These are phyloP conservation scores for Drosophila seclusa DNA, from an alignment of 2,888 invertebrate species.

Conservation along the genomic window DNA sequence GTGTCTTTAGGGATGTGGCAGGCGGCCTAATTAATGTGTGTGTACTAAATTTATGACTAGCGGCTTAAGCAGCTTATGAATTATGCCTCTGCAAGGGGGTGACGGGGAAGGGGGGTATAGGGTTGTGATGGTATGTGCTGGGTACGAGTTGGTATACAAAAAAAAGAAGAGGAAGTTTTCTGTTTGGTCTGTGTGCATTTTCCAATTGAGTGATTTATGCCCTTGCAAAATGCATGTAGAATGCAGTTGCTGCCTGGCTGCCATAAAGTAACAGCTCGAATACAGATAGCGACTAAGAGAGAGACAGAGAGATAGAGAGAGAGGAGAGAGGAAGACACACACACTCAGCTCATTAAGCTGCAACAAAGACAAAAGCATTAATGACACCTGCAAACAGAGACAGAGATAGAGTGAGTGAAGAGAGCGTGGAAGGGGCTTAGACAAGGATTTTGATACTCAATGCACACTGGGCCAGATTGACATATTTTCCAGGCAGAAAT, in stretches of 20 bases:
- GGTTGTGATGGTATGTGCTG: not conserved
- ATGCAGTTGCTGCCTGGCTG: conserved; percentile 18
- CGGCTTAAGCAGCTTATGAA: conserved; percentile 78
- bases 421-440: not conserved
- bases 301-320: not conserved
- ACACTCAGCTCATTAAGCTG: conserved; percentile 36
- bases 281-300: not conserved
- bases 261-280: conserved; percentile 29
- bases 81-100: conserved; percentile 50
- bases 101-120: not conserved
- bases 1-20: conserved; percentile 48
- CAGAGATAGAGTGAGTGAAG: not conserved
- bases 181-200: conserved; percentile 53
- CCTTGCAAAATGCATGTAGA: conserved; percentile 65
- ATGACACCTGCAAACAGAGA: conserved; percentile 2
- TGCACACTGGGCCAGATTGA: not conserved
- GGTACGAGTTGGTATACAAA: not conserved
- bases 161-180: conserved; percentile 1
- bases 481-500: not conserved
- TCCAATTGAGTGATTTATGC: conserved; percentile 81
- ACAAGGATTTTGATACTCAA: not conserved
- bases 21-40: conserved; percentile 75
- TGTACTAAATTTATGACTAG: conserved; percentile 70
- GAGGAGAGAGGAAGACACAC: not conserved
- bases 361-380: conserved; percentile 30